Evolutionary conservation across 2,113 vertebrate genomes (phyloP).

Genomic region (Macroglossus sobrinus): DNA sequence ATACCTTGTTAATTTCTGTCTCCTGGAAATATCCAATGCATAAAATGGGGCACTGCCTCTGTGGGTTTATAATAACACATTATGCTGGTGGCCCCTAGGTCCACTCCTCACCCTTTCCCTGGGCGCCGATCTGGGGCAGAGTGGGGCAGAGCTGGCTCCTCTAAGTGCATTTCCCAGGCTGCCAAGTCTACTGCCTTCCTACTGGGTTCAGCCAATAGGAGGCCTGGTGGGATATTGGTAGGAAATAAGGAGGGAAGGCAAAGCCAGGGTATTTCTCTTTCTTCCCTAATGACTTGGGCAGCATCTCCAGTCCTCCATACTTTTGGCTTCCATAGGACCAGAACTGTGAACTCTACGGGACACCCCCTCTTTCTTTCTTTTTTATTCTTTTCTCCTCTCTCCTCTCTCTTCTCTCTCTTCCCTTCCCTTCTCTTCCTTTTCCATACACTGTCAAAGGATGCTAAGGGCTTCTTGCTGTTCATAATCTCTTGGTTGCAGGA

Average conservation of each 20-base stretch:
- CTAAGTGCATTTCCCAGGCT: background rate
- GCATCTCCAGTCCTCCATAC: background rate
- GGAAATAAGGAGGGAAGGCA: background rate
- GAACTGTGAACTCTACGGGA: background rate
- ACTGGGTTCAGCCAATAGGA: background rate
- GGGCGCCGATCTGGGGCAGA: fast-evolving
- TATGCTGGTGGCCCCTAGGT: background rate
- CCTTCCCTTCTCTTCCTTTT: too few species aligned
- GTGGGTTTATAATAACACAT: background rate
- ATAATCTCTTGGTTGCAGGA: background rate
- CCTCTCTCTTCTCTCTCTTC: background rate
- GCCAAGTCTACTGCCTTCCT: background rate
- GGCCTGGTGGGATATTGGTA: background rate
- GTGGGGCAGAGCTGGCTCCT: background rate
- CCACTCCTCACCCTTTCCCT: background rate
- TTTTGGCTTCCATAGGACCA: background rate
- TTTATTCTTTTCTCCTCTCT: background rate
- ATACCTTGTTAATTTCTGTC: background rate
- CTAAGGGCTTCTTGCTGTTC: background rate
- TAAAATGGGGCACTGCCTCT: background rate
- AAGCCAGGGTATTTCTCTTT: background rate
- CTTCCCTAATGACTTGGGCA: background rate
- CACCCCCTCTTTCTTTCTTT: too few species aligned
- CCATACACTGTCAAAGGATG: background rate
- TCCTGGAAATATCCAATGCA: background rate